Percentiles rank a stretch among this genome's conserved stretches.
These are phyloP conservation scores for Plebejus argus DNA, from an alignment of 2,888 invertebrate species.

Conservation along the genomic window DNA sequence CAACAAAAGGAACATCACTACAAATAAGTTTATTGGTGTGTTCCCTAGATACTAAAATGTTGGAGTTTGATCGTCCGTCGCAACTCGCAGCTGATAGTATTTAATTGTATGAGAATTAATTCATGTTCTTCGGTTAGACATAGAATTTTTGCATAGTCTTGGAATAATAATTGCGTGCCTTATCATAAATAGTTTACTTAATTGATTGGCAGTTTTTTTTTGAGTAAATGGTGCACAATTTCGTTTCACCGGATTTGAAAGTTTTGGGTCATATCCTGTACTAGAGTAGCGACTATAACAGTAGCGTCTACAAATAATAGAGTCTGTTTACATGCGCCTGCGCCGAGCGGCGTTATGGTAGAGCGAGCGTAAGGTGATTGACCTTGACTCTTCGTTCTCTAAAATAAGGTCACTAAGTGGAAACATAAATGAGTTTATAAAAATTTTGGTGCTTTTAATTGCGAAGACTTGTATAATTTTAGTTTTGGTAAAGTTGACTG, in stretches of 20 bases:
- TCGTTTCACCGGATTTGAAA: too few relatives aligned
- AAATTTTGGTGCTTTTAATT: not conserved
- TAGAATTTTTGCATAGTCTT: not conserved
- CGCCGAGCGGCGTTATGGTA: not conserved
- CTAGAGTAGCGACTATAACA: too few relatives aligned
- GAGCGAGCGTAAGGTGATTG: not conserved
- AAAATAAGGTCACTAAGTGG: not conserved
- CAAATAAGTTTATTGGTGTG: conserved; percentile 3
- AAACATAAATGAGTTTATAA: not conserved
- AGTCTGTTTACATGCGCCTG: not conserved
- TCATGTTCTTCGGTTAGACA: not conserved
- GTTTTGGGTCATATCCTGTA: too few relatives aligned
- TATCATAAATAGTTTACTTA: not conserved
- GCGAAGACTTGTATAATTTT: not conserved
- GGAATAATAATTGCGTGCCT: not conserved
- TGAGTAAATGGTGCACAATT: not conserved
- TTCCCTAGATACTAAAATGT: not conserved
- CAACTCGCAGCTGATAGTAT: not conserved
- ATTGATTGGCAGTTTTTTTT: not conserved
- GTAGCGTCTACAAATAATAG: too few relatives aligned
- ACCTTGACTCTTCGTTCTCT: not conserved
- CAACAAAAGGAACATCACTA: conserved; percentile 7
- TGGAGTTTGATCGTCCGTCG: not conserved
- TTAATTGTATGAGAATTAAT: not conserved
- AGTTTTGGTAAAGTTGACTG: too few relatives aligned